A percentile compares a stretch with the other conserved stretches of the same genome.
Evolutionary conservation across 2,113 vertebrate species (phyloP).

Genomic region (Ceratotherium simum): DNA sequence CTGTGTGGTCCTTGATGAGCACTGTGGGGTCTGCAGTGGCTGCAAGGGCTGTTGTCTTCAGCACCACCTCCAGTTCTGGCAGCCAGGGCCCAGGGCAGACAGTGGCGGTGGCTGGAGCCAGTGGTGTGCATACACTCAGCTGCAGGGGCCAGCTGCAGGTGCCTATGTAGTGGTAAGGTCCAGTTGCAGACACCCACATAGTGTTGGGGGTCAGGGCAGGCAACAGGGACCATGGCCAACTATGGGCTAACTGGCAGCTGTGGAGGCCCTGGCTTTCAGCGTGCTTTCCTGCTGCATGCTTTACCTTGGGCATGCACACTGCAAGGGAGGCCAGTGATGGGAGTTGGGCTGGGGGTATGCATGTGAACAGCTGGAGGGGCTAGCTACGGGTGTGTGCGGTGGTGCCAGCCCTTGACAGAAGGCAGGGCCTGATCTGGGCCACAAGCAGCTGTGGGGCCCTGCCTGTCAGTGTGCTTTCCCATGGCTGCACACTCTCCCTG

Average conservation of each 20-base stretch:
- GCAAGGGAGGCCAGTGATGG: too few species aligned
- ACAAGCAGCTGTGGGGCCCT: neutral
- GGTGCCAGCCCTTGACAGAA: neutral
- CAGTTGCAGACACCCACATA: neutral
- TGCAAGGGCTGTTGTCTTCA: neutral
- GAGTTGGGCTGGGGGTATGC: neutral
- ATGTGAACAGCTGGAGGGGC: neutral
- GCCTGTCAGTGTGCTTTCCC: neutral
- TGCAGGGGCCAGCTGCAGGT: neutral
- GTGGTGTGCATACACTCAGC: neutral
- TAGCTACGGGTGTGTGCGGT: neutral
- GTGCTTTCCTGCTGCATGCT: neutral
- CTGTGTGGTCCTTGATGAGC: neutral
- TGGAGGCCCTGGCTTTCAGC: neutral
- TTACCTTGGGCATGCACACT: neutral
- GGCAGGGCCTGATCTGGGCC: neutral
- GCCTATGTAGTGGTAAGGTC: neutral
- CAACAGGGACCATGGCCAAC: neutral
- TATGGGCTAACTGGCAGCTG: neutral
- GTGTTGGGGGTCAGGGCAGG: neutral
- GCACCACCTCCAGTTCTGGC: neutral
- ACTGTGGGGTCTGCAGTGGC: neutral
- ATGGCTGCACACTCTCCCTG: neutral
- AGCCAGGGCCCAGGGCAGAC: neutral
- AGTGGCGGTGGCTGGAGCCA: neutral